Base-by-base conservation (phyloP, 2,797 vertebrate genomes). In the Lagocephalus sceleratus region DNA sequence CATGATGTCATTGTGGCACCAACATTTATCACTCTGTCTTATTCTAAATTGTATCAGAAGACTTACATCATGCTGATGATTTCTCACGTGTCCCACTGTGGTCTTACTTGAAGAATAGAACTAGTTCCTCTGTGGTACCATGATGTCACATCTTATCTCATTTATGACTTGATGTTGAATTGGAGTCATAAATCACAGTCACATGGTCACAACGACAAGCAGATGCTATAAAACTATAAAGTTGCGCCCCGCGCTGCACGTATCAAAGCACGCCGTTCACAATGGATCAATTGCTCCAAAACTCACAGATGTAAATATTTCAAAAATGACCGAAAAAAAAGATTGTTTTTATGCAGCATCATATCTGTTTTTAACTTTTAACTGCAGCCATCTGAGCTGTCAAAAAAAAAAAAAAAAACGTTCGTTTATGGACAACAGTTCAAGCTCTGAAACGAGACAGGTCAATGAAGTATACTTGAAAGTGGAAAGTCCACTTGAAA, bases 191-290 rank as follows among this genome's bases (percentile, higher is more conserved):
- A 79, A 84, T 84, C 76, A 78, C 20, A 66, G 60, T 82, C 71
- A 70, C 60, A 73, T 84, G 75, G 60, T 66, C 45, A 55, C 68
- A 82, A 81, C 70, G 73, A 79, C 69, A 73, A 81, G 74, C 79
- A 81, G 77, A 85, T 82, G 79, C 65, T 76, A 12, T 2, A 35
- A 35, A 35, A 14, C 35, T 46, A 44, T 48, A 44, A 66, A 51
- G 55, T 73, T 69, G 59, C 50, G 61, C 48, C 54, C 26, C 23
- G 52, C 43, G 48, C 53, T 25, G 46, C 54, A 63, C 46, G 48
- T 66, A 70, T 73, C 59, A 78, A 72, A 71, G 60, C 22, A 25
- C 47, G 51, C 60, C 63, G 22, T 51, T 72, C 54, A 71, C 53
- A 72, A 71, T 42, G 48, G 58, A 68, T 25, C 17, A 66, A 77